phyloP scores from a whole-genome alignment of 2,797 vertebrate species.

The Rhynchotus rufescens region DNA sequence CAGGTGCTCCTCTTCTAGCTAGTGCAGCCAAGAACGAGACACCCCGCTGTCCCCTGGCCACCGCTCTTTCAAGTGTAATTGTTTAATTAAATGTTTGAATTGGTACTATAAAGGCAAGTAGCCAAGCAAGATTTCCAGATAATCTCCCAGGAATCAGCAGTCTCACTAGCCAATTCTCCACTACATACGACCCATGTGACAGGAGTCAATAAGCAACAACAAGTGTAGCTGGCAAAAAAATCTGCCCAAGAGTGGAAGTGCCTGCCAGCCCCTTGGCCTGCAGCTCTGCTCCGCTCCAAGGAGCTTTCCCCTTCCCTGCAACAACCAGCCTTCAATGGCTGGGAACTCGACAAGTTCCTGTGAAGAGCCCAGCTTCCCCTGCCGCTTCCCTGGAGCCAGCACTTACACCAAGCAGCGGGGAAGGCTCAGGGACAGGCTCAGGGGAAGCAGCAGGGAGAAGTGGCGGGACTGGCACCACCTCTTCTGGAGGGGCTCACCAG shows the following conservation, averaged over 20 bases:
- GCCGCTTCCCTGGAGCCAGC: background rate
- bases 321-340: background rate
- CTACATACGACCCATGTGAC: background rate
- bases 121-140: background rate
- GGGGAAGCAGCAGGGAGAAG: background rate
- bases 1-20: background rate
- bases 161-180: background rate
- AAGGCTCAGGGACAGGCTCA: background rate
- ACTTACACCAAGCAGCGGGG: background rate
- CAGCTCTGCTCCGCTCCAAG: background rate
- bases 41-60: background rate
- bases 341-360: background rate
- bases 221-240: constrained; percentile 37
- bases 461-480: rapidly evolving
- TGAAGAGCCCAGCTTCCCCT: background rate
- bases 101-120: background rate
- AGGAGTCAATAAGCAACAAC: constrained; percentile 36
- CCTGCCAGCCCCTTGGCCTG: background rate
- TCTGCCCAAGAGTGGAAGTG: background rate
- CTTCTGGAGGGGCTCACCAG: background rate
- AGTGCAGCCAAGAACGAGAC: background rate
- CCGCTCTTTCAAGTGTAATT: background rate
- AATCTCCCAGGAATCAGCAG: constrained; percentile 5
- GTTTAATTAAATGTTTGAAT: constrained; percentile 24
- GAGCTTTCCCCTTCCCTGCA: background rate